Percentiles rank a stretch among this genome's conserved stretches.
phyloP scores from a whole-genome alignment of 2,113 vertebrate genomes.

The Ibidorhyncha struthersii region DNA sequence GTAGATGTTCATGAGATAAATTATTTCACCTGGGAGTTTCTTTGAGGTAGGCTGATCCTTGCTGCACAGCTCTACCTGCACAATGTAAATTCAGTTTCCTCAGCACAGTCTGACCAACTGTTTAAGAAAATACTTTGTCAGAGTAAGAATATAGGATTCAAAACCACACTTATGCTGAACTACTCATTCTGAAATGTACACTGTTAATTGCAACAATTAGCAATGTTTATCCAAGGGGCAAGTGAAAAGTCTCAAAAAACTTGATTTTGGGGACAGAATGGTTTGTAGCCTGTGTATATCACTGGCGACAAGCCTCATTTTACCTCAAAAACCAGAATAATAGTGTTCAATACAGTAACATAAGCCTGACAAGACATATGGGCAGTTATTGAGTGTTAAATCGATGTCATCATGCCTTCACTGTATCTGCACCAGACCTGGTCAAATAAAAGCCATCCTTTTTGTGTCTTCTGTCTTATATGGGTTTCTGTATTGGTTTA shows the following conservation, averaged over 20 bases:
- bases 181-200: not conserved
- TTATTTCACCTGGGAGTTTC: not conserved
- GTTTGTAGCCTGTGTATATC: fast-evolving
- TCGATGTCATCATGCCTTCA: not conserved
- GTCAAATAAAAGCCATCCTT: not conserved
- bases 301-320: not conserved
- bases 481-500: not conserved
- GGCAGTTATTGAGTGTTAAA: not conserved
- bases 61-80: not conserved
- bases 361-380: not conserved
- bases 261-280: not conserved
- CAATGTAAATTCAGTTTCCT: not conserved
- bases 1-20: not conserved
- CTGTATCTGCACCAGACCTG: not conserved
- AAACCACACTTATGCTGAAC: not conserved
- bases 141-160: not conserved
- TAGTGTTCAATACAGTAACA: not conserved
- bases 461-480: not conserved
- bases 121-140: not conserved
- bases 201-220: not conserved
- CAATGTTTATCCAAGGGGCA: not conserved
- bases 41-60: not conserved
- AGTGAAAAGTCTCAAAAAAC: not conserved
- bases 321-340: not conserved
- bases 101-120: not conserved